These are phyloP conservation scores for Sebastes vulpes DNA, from an alignment of 2,797 vertebrate genomes.

Conservation along the genomic window DNA sequence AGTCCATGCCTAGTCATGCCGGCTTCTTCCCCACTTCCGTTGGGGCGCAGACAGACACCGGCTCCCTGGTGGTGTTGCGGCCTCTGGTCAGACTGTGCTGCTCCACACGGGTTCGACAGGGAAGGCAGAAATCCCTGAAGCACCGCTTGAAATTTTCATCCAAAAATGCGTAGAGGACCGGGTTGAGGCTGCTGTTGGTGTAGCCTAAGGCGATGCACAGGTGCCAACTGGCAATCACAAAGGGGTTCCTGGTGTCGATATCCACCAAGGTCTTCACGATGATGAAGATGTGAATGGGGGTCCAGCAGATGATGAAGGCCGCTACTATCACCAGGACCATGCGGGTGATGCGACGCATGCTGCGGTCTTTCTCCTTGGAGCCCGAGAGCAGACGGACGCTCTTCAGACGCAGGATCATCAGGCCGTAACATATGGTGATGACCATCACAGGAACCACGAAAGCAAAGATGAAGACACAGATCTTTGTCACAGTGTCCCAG, in stretches of 20 bases:
- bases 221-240: constrained; percentile 93
- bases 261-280: constrained; percentile 94
- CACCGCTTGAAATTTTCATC: constrained; percentile 97
- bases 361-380: constrained; percentile 95
- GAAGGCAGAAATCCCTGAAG: constrained; percentile 93
- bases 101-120: constrained; percentile 82
- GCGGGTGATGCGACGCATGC: constrained; percentile 93
- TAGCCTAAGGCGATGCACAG: constrained; percentile 96
- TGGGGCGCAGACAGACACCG: constrained; percentile 87
- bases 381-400: constrained; percentile 94
- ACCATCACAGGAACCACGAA: constrained; percentile 94
- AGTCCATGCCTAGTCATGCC: constrained; percentile 89
- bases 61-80: constrained; percentile 85
- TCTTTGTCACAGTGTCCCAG: constrained; percentile 96
- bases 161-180: constrained; percentile 94
- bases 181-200: constrained; percentile 97
- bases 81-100: constrained; percentile 84
- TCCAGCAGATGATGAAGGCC: constrained; percentile 96
- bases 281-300: constrained; percentile 97
- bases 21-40: constrained; percentile 84
- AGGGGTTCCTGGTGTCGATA: constrained; percentile 90
- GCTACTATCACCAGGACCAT: constrained; percentile 97
- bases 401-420: constrained; percentile 94
- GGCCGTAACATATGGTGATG: constrained; percentile 94
- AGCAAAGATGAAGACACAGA: constrained; percentile 96